Percentiles rank a stretch among this genome's conserved stretches.
These are phyloP conservation scores for Spodoptera frugiperda DNA, from an alignment of 1,140 invertebrate species.

Conservation along the genomic window DNA sequence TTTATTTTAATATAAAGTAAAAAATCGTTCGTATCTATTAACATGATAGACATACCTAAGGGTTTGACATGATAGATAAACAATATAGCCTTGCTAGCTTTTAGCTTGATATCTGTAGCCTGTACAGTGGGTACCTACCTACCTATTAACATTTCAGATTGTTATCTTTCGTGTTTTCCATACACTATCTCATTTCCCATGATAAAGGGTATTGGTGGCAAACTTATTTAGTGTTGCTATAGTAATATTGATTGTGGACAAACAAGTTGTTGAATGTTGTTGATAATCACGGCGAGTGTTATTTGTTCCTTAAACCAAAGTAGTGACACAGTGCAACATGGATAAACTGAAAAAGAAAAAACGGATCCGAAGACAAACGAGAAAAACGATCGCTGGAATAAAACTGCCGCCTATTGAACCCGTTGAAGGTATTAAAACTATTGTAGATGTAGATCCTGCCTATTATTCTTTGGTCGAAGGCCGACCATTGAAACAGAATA, in stretches of 20 bases:
- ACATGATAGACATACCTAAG: too few species aligned
- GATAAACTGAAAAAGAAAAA: constrained; percentile 61
- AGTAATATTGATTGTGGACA: constrained; percentile 64
- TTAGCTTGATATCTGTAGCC: too few species aligned
- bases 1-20: background rate
- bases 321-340: constrained; percentile 32
- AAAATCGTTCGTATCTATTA: too few species aligned
- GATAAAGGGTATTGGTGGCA: background rate
- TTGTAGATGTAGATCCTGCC: constrained; percentile 87
- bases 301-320: background rate
- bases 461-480: constrained; percentile 88
- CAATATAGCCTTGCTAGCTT: too few species aligned
- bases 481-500: constrained; percentile 84
- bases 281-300: background rate
- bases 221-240: constrained; percentile 61
- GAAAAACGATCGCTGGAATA: constrained; percentile 61
- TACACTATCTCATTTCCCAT: background rate
- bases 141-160: too few species aligned
- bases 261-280: background rate
- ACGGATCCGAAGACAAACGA: constrained; percentile 57
- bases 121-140: too few species aligned
- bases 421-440: constrained; percentile 74
- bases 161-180: background rate
- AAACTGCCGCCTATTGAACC: constrained; percentile 73
- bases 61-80: too few species aligned